These are phyloP conservation scores for Aphelocoma californica DNA, from an alignment of 2,797 vertebrate species.

Conservation along the genomic window DNA sequence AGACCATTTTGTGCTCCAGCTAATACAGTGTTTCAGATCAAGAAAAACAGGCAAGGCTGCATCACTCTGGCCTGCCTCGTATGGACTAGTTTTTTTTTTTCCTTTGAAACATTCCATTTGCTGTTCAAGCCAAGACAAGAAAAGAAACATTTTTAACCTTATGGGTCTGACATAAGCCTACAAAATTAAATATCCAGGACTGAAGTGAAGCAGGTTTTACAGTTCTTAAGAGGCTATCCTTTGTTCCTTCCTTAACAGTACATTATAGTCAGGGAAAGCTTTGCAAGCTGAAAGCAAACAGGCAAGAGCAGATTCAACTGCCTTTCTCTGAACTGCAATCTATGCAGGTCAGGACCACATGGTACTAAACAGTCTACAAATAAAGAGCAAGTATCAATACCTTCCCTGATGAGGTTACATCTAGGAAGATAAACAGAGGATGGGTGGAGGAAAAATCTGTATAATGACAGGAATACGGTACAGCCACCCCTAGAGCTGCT, in stretches of 20 bases:
- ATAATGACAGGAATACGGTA: background rate
- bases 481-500: background rate
- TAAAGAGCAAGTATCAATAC: constrained; percentile 15
- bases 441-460: background rate
- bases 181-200: constrained; percentile 30
- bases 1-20: background rate
- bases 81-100: background rate
- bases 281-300: background rate
- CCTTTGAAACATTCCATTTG: constrained; percentile 44
- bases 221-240: constrained; percentile 6
- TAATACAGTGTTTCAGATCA: constrained; percentile 23
- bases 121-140: constrained; percentile 50
- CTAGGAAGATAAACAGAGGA: background rate
- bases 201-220: constrained; percentile 31
- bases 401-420: background rate
- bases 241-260: background rate
- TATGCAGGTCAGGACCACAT: background rate
- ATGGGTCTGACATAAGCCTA: constrained; percentile 19
- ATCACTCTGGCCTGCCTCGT: background rate
- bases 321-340: background rate
- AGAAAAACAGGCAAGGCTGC: constrained; percentile 46
- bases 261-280: constrained; percentile 7
- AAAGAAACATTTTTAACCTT: constrained; percentile 58
- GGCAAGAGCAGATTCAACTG: background rate
- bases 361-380: background rate